Evolutionary conservation across 1,140 invertebrate species (phyloP).

Genomic region (Adoxophyes honmai): DNA sequence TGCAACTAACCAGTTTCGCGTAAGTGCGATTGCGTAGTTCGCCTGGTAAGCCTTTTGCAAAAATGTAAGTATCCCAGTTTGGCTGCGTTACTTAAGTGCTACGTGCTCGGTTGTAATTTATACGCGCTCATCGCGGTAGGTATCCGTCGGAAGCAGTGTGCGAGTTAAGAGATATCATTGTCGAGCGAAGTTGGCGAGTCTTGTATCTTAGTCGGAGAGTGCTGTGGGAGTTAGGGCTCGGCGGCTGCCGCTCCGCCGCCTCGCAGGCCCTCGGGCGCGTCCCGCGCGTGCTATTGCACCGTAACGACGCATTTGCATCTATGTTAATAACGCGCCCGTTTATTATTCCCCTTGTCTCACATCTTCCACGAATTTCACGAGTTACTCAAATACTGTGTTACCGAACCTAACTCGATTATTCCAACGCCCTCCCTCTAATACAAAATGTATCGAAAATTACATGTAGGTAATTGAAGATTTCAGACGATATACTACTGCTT

Average conservation of each 20-base stretch:
- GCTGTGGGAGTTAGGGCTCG: slow-evolving; percentile 6
- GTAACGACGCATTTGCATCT: slow-evolving; percentile 41
- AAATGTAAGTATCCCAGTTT: background rate
- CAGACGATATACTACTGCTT: background rate
- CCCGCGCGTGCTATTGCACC: slow-evolving; percentile 37
- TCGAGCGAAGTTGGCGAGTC: slow-evolving; percentile 17
- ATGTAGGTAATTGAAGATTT: no score
- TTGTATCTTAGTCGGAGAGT: slow-evolving; percentile 16
- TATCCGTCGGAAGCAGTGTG: slow-evolving; percentile 16
- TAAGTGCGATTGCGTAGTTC: background rate
- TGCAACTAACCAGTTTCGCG: no score
- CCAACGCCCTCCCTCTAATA: slow-evolving; percentile 44
- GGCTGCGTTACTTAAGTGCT: background rate
- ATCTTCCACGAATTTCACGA: slow-evolving; percentile 3
- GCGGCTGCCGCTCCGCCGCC: slow-evolving; percentile 9
- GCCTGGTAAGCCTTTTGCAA: background rate
- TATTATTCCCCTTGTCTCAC: slow-evolving; percentile 36
- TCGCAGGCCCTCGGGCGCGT: slow-evolving; percentile 16
- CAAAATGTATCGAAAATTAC: no score
- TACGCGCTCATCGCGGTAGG: slow-evolving; percentile 2
- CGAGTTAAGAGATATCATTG: slow-evolving; percentile 17
- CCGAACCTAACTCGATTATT: slow-evolving; percentile 1
- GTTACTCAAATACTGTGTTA: background rate
- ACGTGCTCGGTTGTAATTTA: slow-evolving; percentile 6
- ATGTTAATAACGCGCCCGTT: slow-evolving; percentile 36